phyloP scores from a whole-genome alignment of 2,797 vertebrate genomes.

The Lagodon rhomboides region DNA sequence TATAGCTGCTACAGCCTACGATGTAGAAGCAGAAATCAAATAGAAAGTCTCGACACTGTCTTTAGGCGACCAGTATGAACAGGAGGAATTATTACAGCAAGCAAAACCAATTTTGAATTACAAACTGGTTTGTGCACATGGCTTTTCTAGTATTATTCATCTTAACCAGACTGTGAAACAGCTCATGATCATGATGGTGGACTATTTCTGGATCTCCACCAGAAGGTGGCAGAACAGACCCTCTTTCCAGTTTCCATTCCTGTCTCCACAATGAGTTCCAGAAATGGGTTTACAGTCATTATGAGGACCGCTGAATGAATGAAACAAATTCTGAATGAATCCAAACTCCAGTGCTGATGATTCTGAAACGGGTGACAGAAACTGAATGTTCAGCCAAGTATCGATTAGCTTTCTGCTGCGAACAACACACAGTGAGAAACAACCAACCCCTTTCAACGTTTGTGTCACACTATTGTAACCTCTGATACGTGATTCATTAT shows the following conservation, averaged over 20 bases:
- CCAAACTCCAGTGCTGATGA: not conserved
- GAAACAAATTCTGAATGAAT: not conserved
- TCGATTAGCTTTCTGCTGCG: not conserved
- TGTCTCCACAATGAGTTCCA: accelerated
- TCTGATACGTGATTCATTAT: too few species aligned
- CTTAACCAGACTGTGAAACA: not conserved
- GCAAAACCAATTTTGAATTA: not conserved
- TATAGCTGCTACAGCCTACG: not conserved
- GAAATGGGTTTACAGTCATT: not conserved
- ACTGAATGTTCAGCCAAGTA: not conserved
- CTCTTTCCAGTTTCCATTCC: not conserved
- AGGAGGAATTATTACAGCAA: not conserved
- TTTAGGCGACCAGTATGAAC: not conserved
- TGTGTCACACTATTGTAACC: not conserved
- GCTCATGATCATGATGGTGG: not conserved
- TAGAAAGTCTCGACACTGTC: not conserved
- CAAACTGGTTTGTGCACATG: too few species aligned
- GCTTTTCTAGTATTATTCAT: too few species aligned
- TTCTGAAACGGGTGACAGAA: not conserved
- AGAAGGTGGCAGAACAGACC: slow-evolving; percentile 48
- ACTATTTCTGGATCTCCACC: not conserved
- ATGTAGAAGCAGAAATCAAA: not conserved
- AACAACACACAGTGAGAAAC: not conserved
- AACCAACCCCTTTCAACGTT: not conserved
- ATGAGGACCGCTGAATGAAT: not conserved